Conservation (phyloP, 2,113 vertebrate species). For the Pseudopodoces humilis region DNA sequence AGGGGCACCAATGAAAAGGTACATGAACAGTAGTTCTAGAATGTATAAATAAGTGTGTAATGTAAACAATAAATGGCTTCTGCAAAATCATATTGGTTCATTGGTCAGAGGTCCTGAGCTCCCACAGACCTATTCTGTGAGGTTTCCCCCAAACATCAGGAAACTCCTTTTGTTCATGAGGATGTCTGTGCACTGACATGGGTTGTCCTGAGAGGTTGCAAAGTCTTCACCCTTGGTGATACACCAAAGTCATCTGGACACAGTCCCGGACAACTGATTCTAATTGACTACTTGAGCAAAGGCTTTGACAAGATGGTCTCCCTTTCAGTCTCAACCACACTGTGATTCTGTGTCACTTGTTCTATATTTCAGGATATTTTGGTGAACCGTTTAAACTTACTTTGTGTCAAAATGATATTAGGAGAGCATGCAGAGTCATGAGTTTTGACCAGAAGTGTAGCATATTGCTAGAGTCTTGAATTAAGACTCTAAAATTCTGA, state of each 20-base stretch:
- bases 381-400: background rate
- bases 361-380: background rate
- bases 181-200: background rate
- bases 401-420: background rate
- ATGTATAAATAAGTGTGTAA: too few species aligned
- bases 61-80: too few species aligned
- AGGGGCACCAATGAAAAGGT: too few species aligned
- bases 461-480: background rate
- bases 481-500: background rate
- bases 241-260: accelerated
- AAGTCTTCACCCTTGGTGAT: background rate
- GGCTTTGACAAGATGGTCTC: background rate
- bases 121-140: background rate
- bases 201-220: background rate
- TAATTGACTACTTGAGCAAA: background rate
- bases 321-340: background rate
- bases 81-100: too few species aligned
- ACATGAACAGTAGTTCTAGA: too few species aligned
- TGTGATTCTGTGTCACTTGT: background rate
- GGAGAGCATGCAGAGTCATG: background rate
- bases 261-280: background rate
- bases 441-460: background rate
- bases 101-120: too few species aligned
- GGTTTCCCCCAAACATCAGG: background rate
- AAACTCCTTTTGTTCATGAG: background rate